Base-by-base conservation (phyloP, 2,113 vertebrate genomes). In the Scatophagus argus region DNA sequence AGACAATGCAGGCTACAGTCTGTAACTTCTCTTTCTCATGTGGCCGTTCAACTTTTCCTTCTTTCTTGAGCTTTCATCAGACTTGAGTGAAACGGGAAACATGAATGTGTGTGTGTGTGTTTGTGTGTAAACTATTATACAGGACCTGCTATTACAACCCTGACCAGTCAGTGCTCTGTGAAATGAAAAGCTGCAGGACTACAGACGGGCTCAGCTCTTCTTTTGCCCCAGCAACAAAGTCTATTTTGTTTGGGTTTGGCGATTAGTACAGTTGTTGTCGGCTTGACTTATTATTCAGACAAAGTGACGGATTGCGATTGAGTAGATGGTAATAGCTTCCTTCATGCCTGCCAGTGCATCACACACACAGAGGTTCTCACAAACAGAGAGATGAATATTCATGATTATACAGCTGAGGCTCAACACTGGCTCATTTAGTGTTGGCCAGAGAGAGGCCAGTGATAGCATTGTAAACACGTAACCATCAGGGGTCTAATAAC, bases 321-420 rank as follows among this genome's bases (percentile, higher is more conserved):
- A 88, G 73, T 58, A 67, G 83, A 84, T 80, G 74, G 68, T 84
- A 86, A 87, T 84, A 81, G 85, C 81, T 87, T 87, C 83, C 78
- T 86, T 88, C 79, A 85, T 85, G 90, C 65, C 77, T 74, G 77
- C 76, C 81, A 77, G 82, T 62, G 60, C 43, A 11, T 25, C 66
- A 77, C 31, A 61, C 65, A 87, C 52, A 88, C 55, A 85, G 54
- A 80, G 80, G 72, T 80, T 68, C 70, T 85, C 68, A 74, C 58
- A 79, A 65, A 71, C 54, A 51, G 31, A 77, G 51, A 29, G 82
- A 86, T 93, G 90, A 93, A 93, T 92, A 89, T 93, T 93, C 90
- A 92, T 91, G 83, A 83, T 81, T 59, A 88, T 91, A 92, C 86
- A 91, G 85, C 78, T 78, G 54, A 32, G 65, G 70, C 86, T 81